Base-by-base conservation (phyloP, 2,888 invertebrate species). In the Parnassius smintheus region DNA sequence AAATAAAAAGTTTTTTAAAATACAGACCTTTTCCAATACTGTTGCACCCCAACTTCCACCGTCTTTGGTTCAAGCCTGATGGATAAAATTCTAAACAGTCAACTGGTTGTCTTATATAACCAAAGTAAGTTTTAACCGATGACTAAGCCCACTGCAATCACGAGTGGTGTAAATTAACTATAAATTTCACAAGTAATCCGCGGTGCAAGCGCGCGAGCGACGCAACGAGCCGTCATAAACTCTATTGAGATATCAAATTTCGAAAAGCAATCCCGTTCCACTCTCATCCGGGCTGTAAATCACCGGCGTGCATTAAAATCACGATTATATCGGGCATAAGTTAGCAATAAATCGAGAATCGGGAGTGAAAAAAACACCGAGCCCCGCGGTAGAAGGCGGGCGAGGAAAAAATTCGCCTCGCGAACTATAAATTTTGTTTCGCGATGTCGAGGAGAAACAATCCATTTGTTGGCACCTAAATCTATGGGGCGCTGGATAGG, bases 221-320 rank as follows among this genome's bases (percentile, higher is more conserved):
- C 75, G 80, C 85, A 86, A 85, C 78, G 82, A 85, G 85, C 83
- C 75, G 61, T 78, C 85, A 86, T 88, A 86, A 89, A 85, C 78
- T 75, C 78, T 84, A 89, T 88, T 77, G 83, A 88, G 89, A 88
- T 90, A 91, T 91, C 91, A 90, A 89, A 85, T 91, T 90, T 89
- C 91, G 82, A 78, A 83, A 86, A 82, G 81, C 87, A 86, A 87
- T 87, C 82, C 82, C 78, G 82, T 73, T 73, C 72, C 78, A 62
- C 73, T 74, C 76, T 72, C 78, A 78, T 78, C 80, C 81, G 78
- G 79, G 77, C 77, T 80, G 84, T 91, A 91, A 91, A 91, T 91
- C 90, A 85, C 78, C 68, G 66, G 73, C 64, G 72, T 53, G 85
- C 88, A 89, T 91, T 91, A 91, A 91, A 91, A 91, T 88, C 87